These are phyloP conservation scores for Prionailurus viverrinus DNA, from an alignment of 2,113 vertebrate genomes.

Conservation along the genomic window DNA sequence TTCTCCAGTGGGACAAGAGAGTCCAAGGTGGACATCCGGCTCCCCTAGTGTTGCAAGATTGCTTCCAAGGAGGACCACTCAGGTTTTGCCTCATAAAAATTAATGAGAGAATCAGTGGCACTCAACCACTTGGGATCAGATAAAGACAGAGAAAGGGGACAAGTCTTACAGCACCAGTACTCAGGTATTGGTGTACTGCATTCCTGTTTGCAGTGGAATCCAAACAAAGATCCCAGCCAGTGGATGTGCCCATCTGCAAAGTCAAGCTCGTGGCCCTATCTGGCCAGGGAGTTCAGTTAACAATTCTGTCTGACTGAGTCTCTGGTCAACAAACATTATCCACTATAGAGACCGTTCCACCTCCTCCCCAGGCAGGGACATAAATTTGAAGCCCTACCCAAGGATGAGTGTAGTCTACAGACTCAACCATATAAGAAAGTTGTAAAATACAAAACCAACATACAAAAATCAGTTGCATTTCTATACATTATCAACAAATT, in stretches of 20 bases:
- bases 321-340: not conserved
- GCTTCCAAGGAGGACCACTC: not conserved
- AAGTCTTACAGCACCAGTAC: not conserved
- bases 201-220: not conserved
- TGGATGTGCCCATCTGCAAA: not conserved
- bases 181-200: not conserved
- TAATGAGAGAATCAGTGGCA: not conserved
- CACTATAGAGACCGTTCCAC: not conserved
- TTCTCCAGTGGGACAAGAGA: not conserved
- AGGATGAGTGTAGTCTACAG: not conserved
- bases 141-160: not conserved
- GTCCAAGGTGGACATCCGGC: not conserved
- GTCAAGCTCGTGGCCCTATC: not conserved
- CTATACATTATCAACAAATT: not conserved
- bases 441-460: not conserved
- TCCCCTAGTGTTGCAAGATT: not conserved
- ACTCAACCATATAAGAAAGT: not conserved
- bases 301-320: not conserved
- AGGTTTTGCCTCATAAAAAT: not conserved
- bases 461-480: not conserved
- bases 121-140: not conserved
- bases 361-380: not conserved
- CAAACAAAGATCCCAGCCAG: not conserved
- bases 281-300: not conserved
- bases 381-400: not conserved